Evolutionary conservation across 2,888 invertebrate genomes (phyloP).

Genomic region (Neocrepidodera transversa): DNA sequence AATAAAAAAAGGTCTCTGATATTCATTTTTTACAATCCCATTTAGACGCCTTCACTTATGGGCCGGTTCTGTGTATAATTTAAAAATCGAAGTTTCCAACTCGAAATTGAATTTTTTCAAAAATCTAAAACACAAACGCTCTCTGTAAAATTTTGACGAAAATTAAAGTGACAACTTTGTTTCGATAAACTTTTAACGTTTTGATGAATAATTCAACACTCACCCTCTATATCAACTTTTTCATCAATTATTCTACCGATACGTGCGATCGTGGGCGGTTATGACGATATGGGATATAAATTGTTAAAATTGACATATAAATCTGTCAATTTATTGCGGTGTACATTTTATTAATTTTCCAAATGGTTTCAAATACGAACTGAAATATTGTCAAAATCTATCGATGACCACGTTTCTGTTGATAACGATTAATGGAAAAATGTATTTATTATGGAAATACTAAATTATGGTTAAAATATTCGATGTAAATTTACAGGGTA

Average conservation of each 20-base stretch:
- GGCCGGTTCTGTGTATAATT: too few species aligned
- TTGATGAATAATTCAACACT: too few species aligned
- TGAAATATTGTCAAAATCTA: slow-evolving; percentile 34
- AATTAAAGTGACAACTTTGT: too few species aligned
- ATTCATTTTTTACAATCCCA: too few species aligned
- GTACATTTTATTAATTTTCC: slow-evolving; percentile 44
- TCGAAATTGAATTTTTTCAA: too few species aligned
- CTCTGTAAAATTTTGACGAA: too few species aligned
- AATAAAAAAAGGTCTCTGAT: too few species aligned
- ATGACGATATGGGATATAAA: slow-evolving; percentile 32
- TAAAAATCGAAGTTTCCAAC: too few species aligned
- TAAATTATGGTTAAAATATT: slow-evolving; percentile 5
- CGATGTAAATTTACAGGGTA: slow-evolving; percentile 3
- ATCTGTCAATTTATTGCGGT: slow-evolving; percentile 44
- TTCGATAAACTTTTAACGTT: too few species aligned
- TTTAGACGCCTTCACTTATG: too few species aligned
- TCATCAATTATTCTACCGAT: background rate
- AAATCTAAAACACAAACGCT: too few species aligned
- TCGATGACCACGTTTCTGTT: slow-evolving; percentile 2
- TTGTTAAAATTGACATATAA: slow-evolving; percentile 43
- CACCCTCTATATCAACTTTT: background rate
- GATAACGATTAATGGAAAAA: slow-evolving; percentile 17
- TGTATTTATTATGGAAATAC: slow-evolving; percentile 11
- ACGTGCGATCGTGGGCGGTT: background rate
- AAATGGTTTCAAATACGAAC: slow-evolving; percentile 31